Base-by-base conservation (phyloP, 2,797 vertebrate genomes). In the Hipposideros larvatus region DNA sequence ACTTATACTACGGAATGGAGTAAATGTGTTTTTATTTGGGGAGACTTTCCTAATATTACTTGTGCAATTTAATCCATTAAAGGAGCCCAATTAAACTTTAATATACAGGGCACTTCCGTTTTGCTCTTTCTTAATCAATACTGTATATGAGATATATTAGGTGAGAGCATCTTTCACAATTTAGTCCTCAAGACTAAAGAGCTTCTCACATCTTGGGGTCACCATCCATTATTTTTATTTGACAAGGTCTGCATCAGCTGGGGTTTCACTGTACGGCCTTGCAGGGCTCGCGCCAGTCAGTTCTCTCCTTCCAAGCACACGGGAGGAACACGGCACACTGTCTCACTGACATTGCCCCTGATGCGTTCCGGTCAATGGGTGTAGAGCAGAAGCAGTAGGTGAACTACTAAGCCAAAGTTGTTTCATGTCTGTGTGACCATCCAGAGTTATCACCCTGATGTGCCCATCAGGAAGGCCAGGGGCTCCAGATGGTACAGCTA, bases 1-100 rank as follows among this genome's bases (percentile, higher is more conserved):
- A 75, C 48, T 92, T 96, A 79, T 14, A 61, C 51, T 87, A 82
- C 31, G 11, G 13, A 83, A 82, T 28, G 19, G 21, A 70, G 24
- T 86, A 87, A 96, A 85, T 80, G 53, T 75, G 34, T 41, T 91
- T 93, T 73, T 79, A 31, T 71, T 93, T 79, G 37, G 31, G 57
- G 28, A 68, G 68, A n/a, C 1, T 21, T 55, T 87, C 59, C 73
- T 68, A 83, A 80, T 48, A 83, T 87, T 90, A 87, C 80, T 87
- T 63, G n/a, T 66, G 37, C 6, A 95, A 80, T 66, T 80, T 70
- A 83, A 95, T 57, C 63, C 48, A 85, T 59, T 9, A 71, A 82
- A 59, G 41, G 75, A 88, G 18, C 26, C 21, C 10, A 70, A 31
- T 59, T 75, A 96, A 91, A 91, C 46, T 95, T 77, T 71, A 94